Evolutionary conservation across 1,140 invertebrate genomes (phyloP).

Genomic region (Macrobrachium nipponense): DNA sequence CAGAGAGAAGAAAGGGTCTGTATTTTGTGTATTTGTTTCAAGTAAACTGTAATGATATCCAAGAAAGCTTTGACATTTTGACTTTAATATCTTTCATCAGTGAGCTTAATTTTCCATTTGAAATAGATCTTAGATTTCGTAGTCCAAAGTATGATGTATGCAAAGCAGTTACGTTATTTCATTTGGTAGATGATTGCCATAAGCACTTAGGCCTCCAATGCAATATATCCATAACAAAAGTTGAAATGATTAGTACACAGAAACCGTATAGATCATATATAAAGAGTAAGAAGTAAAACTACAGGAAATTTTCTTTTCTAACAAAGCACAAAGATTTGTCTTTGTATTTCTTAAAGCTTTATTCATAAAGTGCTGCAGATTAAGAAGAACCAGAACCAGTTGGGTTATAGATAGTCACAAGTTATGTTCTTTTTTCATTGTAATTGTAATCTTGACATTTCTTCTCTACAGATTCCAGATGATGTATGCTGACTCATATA

Average conservation of each 20-base stretch:
- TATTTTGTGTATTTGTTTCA: not conserved
- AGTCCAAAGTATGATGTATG: too few species aligned
- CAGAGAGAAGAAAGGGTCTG: conserved; percentile 76
- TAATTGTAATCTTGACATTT: not conserved
- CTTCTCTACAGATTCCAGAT: conserved; percentile 78
- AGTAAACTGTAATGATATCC: not conserved
- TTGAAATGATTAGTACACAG: too few species aligned
- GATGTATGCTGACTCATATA: conserved; percentile 87
- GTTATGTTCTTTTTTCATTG: not conserved
- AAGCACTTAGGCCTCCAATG: too few species aligned
- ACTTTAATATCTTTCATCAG: too few species aligned
- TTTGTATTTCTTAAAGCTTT: not conserved
- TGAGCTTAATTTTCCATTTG: too few species aligned
- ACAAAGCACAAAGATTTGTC: not conserved
- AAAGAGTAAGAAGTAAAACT: not conserved
- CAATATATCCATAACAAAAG: too few species aligned
- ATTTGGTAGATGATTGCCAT: too few species aligned
- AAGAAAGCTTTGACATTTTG: not conserved
- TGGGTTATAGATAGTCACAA: not conserved
- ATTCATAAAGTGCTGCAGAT: not conserved
- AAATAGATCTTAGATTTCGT: too few species aligned
- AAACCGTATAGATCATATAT: too few species aligned
- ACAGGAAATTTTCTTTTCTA: not conserved
- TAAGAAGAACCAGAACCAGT: not conserved
- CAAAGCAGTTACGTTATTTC: too few species aligned